These are phyloP conservation scores for Argentina silus DNA, from an alignment of 2,797 vertebrate species.

Conservation along the genomic window DNA sequence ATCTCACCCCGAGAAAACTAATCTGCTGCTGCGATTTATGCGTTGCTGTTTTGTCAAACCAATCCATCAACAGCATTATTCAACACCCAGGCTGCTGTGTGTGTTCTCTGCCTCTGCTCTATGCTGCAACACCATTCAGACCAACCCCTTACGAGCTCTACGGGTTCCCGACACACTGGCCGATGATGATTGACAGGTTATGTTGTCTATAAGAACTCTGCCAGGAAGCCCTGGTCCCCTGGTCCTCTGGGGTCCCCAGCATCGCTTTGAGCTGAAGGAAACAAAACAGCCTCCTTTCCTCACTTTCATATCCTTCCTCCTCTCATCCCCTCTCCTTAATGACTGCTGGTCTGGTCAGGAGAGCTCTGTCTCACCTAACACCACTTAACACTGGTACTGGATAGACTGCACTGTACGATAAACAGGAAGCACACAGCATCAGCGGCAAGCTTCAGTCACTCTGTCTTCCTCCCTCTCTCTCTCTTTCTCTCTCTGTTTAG, in stretches of 20 bases:
- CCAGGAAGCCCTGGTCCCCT: too few relatives aligned
- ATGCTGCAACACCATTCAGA: too few relatives aligned
- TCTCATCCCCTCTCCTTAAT: background rate
- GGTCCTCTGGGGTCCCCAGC: too few relatives aligned
- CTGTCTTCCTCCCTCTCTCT: background rate
- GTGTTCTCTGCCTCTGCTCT: background rate
- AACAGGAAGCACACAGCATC: background rate
- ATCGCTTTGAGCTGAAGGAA: too few relatives aligned
- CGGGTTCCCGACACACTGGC: too few relatives aligned
- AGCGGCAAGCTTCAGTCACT: constrained; percentile 13
- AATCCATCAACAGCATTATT: background rate
- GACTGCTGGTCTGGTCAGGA: background rate
- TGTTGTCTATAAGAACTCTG: too few relatives aligned
- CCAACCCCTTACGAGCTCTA: too few relatives aligned
- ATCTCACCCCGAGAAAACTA: background rate
- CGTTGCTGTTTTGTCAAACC: background rate
- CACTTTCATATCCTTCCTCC: background rate
- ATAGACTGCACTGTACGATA: background rate
- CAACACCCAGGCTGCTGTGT: background rate
- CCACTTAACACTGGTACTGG: background rate
- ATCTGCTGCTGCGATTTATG: background rate
- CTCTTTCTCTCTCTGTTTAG: background rate
- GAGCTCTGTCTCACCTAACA: background rate
- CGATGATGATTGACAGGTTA: too few relatives aligned
- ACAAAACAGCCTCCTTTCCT: too few relatives aligned